Conservation (phyloP, 2,797 vertebrate species). For the Intellagama lesueurii region DNA sequence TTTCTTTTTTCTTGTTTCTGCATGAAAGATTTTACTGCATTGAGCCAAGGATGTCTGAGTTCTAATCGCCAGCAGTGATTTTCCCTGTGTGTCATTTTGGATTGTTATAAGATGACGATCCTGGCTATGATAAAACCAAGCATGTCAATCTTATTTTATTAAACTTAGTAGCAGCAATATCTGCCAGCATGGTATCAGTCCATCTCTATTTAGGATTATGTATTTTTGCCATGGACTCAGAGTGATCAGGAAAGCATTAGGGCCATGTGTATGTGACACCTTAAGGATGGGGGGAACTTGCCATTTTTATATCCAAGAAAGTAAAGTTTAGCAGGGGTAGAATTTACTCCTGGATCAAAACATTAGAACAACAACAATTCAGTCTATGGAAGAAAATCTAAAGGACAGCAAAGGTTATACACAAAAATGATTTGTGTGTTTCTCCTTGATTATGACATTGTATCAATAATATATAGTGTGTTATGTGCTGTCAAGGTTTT, state of each 20-base stretch:
- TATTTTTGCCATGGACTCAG: slow-evolving; percentile 53
- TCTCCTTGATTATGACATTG: slow-evolving; percentile 30
- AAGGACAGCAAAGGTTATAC: slow-evolving; percentile 29
- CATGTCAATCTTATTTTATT: slow-evolving; percentile 80
- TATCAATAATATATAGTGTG: not conserved
- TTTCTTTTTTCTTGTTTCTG: slow-evolving; percentile 39
- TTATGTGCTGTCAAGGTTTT: too few relatives aligned
- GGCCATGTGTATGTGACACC: slow-evolving; percentile 57
- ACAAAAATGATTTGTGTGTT: slow-evolving; percentile 4
- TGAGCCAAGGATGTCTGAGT: not conserved
- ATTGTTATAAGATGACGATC: slow-evolving; percentile 73
- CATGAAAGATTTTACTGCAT: slow-evolving; percentile 30
- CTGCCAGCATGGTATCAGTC: slow-evolving; percentile 65
- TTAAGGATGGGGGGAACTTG: slow-evolving; percentile 42
- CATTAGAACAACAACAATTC: not conserved
- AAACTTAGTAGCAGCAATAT: slow-evolving; percentile 75
- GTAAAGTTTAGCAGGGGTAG: slow-evolving; percentile 41
- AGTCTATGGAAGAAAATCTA: slow-evolving; percentile 52
- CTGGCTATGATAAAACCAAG: slow-evolving; percentile 71
- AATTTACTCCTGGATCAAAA: slow-evolving; percentile 57
- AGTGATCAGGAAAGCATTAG: slow-evolving; percentile 64
- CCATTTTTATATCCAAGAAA: slow-evolving; percentile 52
- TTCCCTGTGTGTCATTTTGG: slow-evolving; percentile 62
- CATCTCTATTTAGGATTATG: slow-evolving; percentile 76
- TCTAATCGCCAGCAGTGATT: slow-evolving; percentile 40